Evolutionary conservation across 2,797 vertebrate species (phyloP).

Genomic region (Cossypha polioptera): DNA sequence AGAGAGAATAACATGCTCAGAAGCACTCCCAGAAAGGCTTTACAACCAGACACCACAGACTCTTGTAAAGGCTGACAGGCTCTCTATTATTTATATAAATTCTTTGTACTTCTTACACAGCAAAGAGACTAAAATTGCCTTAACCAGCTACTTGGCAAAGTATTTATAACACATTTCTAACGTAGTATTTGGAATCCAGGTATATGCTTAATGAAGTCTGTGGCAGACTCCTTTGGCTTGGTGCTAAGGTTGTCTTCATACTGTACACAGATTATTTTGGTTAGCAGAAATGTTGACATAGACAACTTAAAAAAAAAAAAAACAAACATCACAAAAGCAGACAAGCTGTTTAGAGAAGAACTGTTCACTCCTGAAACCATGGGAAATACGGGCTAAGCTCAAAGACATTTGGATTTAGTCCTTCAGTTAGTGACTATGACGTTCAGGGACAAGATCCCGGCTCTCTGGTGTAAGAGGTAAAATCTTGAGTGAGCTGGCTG

Average conservation of each 20-base stretch:
- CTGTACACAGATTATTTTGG: not conserved
- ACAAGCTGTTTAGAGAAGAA: not conserved
- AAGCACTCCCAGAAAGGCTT: not conserved
- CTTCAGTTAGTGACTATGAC: not conserved
- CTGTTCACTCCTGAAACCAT: not conserved
- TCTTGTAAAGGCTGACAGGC: not conserved
- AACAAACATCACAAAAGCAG: not conserved
- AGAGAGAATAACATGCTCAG: not conserved
- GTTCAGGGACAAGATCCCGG: not conserved
- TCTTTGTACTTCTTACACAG: not conserved
- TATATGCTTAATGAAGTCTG: not conserved
- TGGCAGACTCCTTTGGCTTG: not conserved
- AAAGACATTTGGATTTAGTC: not conserved
- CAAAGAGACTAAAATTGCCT: not conserved
- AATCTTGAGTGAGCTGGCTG: not conserved
- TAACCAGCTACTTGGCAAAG: not conserved
- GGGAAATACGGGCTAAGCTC: not conserved
- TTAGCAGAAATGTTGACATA: not conserved
- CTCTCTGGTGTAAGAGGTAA: not conserved
- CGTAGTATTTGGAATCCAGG: not conserved
- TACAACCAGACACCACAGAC: not conserved
- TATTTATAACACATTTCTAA: not conserved
- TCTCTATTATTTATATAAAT: not conserved
- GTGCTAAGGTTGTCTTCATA: not conserved
- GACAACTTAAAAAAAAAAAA: not conserved